These are phyloP conservation scores for Sphaerophoria taeniata DNA, from an alignment of 2,888 invertebrate genomes.

Conservation along the genomic window DNA sequence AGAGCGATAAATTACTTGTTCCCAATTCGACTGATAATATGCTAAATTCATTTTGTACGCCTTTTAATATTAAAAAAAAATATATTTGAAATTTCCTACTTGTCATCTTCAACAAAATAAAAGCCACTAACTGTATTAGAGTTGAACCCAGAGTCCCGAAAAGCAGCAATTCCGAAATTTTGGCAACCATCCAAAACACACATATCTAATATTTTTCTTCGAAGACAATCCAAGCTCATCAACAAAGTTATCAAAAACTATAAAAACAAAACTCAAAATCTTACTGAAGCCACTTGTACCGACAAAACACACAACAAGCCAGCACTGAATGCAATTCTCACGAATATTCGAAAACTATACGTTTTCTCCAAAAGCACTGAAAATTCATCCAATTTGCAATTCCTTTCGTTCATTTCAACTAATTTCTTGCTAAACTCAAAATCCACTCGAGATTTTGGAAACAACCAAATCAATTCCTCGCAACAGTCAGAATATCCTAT, in stretches of 20 bases:
- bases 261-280: not conserved
- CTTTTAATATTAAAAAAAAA: slow-evolving; percentile 37
- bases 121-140: slow-evolving; percentile 63
- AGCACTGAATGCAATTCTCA: slow-evolving; percentile 78
- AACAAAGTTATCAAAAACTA: not conserved
- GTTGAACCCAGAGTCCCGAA: slow-evolving; percentile 76
- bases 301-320: slow-evolving; percentile 77
- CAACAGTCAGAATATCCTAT: slow-evolving; percentile 75
- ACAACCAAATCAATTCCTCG: not conserved
- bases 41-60: slow-evolving; percentile 74
- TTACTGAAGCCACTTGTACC: slow-evolving; percentile 78
- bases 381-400: slow-evolving; percentile 78
- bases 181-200: slow-evolving; percentile 74
- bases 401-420: slow-evolving; percentile 75
- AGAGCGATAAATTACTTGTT: slow-evolving; percentile 71
- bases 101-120: no score
- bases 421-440: slow-evolving; percentile 75
- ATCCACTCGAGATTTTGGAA: slow-evolving; percentile 59
- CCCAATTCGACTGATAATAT: slow-evolving; percentile 76
- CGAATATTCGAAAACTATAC: slow-evolving; percentile 78
- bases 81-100: no score
- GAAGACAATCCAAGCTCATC: slow-evolving; percentile 38
- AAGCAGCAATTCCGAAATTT: slow-evolving; percentile 75
- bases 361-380: slow-evolving; percentile 76
- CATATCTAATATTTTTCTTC: slow-evolving; percentile 66